phyloP scores from a whole-genome alignment of 2,888 invertebrate genomes.

The Sepioteuthis lessoniana region DNA sequence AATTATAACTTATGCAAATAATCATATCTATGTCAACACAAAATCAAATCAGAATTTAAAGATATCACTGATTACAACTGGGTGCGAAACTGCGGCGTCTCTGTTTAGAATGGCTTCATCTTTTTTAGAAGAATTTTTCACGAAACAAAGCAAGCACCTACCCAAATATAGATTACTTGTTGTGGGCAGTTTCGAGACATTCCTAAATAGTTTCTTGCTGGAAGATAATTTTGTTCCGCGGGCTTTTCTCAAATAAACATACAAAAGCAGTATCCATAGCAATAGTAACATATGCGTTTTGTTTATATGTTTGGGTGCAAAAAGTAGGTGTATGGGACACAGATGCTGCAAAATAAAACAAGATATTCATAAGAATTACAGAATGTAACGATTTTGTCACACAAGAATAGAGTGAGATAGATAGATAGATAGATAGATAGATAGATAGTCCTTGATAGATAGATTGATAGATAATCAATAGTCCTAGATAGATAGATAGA shows the following conservation, averaged over 20 bases:
- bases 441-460: background rate
- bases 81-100: too few relatives aligned
- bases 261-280: background rate
- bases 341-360: conserved; percentile 16
- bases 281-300: background rate
- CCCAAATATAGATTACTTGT: background rate
- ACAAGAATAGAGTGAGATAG: background rate
- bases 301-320: conserved; percentile 33
- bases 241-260: background rate
- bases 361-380: background rate
- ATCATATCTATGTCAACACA: too few relatives aligned
- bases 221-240: background rate
- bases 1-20: too few relatives aligned
- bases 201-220: background rate
- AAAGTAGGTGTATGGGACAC: background rate
- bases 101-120: too few relatives aligned
- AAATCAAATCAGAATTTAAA: too few relatives aligned
- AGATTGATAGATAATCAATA: background rate
- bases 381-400: background rate
- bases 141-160: background rate
- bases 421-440: background rate
- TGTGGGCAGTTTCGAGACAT: background rate
- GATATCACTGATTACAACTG: too few relatives aligned
- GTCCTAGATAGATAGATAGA: too few relatives aligned
- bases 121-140: background rate